Evolutionary conservation across 2,888 invertebrate genomes (phyloP), one percentile per base, ranked within the genome.

Genomic region (Eilema sororculum): DNA sequence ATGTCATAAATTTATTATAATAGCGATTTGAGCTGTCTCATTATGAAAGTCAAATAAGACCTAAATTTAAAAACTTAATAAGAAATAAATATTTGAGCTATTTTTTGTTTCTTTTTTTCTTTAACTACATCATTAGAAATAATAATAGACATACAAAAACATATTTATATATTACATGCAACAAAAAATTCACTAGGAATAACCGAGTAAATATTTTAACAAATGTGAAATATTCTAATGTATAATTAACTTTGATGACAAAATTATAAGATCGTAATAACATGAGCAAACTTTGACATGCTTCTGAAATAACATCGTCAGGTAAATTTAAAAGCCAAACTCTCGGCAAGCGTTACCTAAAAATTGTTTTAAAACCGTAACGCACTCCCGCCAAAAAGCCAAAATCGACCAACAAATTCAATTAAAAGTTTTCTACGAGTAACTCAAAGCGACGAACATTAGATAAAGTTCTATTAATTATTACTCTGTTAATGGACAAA

Each of bases 401-500:
- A 90, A 91, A 93, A 92, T 90, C 90, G 86, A 88, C 88, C 82
- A 89, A 85, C 91, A 89, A 92, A 92, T 94, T 93, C 92, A 94
- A 94, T 94, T 94, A 94, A 94, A 95, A 95, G 88, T 95, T 95
- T 87, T 78, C 86, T 77, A 83, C 87, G 87, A 86, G 89, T 92
- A 91, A 93, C 89, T 90, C 88, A 88, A 91, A 87, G 90, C 89
- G 85, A 85, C 82, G 85, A 89, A 88, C 90, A 89, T 92, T 90
- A 93, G 90, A 92, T 89, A 90, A 90, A 91, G 87, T 90, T 87
- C 90, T 87, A 93, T 93, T 93, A 92, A 94, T 94, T 93, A 94
- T 93, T 91, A 92, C 86, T 88, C 86, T 84, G 86, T 86, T 89
- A 90, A 91, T 91, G 88, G 89, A 90, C 91, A 94, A 93, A 92